Evolutionary conservation across 2,888 invertebrate genomes (phyloP), one percentile per base, ranked within the genome.

Genomic region (Hirtodrosophila histrioides): DNA sequence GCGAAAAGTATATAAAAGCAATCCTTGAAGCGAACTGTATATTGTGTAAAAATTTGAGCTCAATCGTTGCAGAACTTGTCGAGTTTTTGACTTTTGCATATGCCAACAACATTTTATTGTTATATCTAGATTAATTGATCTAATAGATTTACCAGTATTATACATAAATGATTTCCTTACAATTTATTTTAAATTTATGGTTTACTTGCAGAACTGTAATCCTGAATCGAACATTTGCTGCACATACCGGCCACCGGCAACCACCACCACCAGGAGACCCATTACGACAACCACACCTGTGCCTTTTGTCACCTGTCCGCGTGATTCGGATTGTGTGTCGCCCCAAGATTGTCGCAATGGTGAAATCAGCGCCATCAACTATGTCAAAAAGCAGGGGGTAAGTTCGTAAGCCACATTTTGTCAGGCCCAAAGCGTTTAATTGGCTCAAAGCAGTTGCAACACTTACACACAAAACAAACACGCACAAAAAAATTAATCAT

Each of bases 191-290:
- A 27, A 27, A 17, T 17, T 27, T 27, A 27, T 27, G 27, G 0
- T 27, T 2, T 6, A 2, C 27, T 27, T 91, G 5, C 85, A 93
- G 92, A 90, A 90, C 60, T 93, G 93, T 83, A 90, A 91, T 58
- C 78, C 88, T 9, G 89, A 90, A 61, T 89, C 88, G 8, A 90
- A 92, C 88, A 85, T 91, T 1, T 93, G 93, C 75, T 93, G 93
- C 75, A 88, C 86, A 57, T 91, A 88, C 67, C 90, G 89, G 54
- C 78, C 90, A 69, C 80, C 87, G 39, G 67, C 82, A 68, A 79
- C 79, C 11, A 77, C 80, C 3, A 70, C 75, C 5, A 73, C 73
- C 8, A 43, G 56, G 37, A 43, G 60, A 46, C 76, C 86, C 0
- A 86, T 87, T 3, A 87, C 91, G n/a, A 90, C 90, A 37, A 78